These are phyloP conservation scores for Platyscapa corneri DNA, from an alignment of 1,140 invertebrate genomes.

Conservation along the genomic window DNA sequence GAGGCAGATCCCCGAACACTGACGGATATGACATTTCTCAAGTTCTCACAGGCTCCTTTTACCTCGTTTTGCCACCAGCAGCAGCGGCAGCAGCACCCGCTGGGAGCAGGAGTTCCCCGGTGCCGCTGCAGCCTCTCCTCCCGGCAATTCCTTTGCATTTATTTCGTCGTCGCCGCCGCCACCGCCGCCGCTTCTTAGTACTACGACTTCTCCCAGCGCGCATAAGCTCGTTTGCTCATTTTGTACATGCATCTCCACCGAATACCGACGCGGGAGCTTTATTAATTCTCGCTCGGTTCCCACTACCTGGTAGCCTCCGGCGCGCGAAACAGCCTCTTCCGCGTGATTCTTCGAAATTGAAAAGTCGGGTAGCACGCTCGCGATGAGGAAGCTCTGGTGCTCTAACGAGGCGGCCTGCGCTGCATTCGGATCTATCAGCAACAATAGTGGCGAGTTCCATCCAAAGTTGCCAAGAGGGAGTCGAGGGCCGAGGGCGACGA, in stretches of 20 bases:
- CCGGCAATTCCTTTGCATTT: slow-evolving; percentile 46
- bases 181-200: slow-evolving; percentile 33
- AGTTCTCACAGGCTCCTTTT: slow-evolving; percentile 61
- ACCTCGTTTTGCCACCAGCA: slow-evolving; percentile 8
- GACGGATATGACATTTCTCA: slow-evolving; percentile 70
- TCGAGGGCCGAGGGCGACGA: too few relatives aligned
- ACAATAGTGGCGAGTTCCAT: too few relatives aligned
- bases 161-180: slow-evolving; percentile 40
- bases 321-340: neutral
- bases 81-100: slow-evolving; percentile 30
- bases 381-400: neutral
- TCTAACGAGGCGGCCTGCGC: neutral
- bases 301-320: neutral
- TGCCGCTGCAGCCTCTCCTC: slow-evolving; percentile 16
- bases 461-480: too few relatives aligned
- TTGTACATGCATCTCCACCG: neutral
- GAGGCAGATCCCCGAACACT: slow-evolving; percentile 60
- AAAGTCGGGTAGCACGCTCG: slow-evolving; percentile 1
- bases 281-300: neutral
- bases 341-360: neutral
- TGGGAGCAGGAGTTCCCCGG: slow-evolving; percentile 10
- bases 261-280: slow-evolving; percentile 1
- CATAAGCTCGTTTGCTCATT: slow-evolving; percentile 9
- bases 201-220: neutral
- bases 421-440: slow-evolving; percentile 1